Evolutionary conservation across 2,113 vertebrate genomes (phyloP), one percentile per base, ranked within the genome.

Genomic region (Hippocampus comes): DNA sequence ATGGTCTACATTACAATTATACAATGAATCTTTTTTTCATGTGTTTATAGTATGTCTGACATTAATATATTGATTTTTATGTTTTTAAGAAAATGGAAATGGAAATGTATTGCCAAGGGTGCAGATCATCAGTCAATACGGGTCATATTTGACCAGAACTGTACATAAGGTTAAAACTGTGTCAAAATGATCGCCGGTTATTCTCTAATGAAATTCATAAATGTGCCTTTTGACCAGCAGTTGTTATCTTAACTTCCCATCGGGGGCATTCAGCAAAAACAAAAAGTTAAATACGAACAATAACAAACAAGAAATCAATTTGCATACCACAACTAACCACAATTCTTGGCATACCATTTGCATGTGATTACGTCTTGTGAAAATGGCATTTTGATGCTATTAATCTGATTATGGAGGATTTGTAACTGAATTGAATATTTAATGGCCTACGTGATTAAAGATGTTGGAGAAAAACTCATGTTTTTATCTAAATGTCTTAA

Each of bases 401-500:
- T 20, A 61, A 61, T 61, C 15, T 61, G 27, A 61, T 61, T 61
- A 9, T 3, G 27, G 27, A 34, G 59, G 59, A 61, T 34, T 61
- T 61, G 59, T 34, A 6, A 15, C 27, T 3, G 15, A 17, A 61
- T 34, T 61, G 59, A 61, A 34, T 34, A 61, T 61, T 61, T 34
- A 61, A 61, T 17, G 27, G 7, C 2, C 15, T 27, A 3, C 18
- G 7, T 9, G 34, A 38, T 34, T 20, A 20, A 61, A 8, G 59
- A 34, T 61, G 59, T 61, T 61, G 27, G 27, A 2, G 43, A 2
- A 34, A 61, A 60, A 60, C 27, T 57, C 56, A 1, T 60, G 59
- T 61, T 61, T 30, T 34, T 61, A 61, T 38, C 59, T 34, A 61
- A 61, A 12, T 61, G 17, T 61, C 59, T 61, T 61, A 30, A 61